Evolutionary conservation across 1,140 invertebrate genomes (phyloP), one percentile per base, ranked within the genome.

Genomic region (Bombyx mandarina): DNA sequence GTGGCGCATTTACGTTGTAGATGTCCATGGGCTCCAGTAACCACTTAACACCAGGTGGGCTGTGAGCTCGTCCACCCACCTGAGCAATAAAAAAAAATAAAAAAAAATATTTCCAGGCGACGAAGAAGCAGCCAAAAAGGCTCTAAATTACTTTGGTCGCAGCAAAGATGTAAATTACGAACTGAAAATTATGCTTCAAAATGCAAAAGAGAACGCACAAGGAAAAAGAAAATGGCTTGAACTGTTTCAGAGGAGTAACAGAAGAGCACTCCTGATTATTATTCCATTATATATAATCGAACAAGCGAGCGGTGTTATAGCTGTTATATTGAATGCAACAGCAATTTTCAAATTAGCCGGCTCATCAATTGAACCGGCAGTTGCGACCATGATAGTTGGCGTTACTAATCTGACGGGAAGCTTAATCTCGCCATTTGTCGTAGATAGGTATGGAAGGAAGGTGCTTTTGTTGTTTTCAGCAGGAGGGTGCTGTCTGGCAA

Each of bases 301-400:
- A 61, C 70, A 82, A 55, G 42, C 66, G 1, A 71, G 70, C 82
- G 64, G 68, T 10, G 55, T 83, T 8, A 61, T 89, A 59, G 88
- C 85, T 10, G 71, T 90, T 6, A 82, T 89, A 60, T 90, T 89
- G 57, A 90, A 89, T 58, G 81, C 88, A 0, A 82, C 85, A 1
- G 63, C 72, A 0, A 89, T 81, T 67, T 89, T 79, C 49, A 55
- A 76, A 43, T 55, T 69, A 7, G 73, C 73, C 43, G 66, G 55
- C 5, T 67, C 70, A 3, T 49, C 59, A 8, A 10, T 75, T 7
- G 52, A 63, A 42, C 54, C 66, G 12, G 42, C 59, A 22, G 46
- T 71, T 22, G 61, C 64, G 1, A 65, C 65, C 1, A 66, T 73
- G 5, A 61, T 73, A 2, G 59, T 70, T n/a, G 65, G 60, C 45